Conservation (phyloP, 2,797 vertebrate genomes). For the Pangasius sanitwongsei region DNA sequence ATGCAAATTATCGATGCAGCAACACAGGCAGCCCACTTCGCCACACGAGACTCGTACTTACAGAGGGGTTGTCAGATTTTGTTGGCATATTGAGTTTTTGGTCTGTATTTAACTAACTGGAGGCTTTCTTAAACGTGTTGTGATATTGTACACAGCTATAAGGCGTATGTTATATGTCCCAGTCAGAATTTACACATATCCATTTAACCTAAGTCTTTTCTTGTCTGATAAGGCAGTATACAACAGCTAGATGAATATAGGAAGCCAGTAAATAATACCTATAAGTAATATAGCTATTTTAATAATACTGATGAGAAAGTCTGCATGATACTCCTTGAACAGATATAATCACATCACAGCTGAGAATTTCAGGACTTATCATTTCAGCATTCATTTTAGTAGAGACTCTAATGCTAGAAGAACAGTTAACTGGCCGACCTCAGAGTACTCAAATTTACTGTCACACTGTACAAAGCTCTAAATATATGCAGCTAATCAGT, state of each 20-base stretch:
- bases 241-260: background rate
- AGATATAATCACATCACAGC: background rate
- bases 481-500: slow-evolving; percentile 39
- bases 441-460: slow-evolving; percentile 7
- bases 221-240: background rate
- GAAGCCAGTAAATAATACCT: slow-evolving; percentile 9
- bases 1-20: background rate
- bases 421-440: slow-evolving; percentile 1
- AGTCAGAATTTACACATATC: slow-evolving; percentile 12
- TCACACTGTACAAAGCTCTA: background rate
- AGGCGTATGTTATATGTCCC: background rate
- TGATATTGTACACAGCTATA: background rate
- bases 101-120: background rate
- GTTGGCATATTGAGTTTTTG: slow-evolving; percentile 11
- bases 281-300: slow-evolving; percentile 11
- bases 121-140: background rate
- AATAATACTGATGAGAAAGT: slow-evolving; percentile 15
- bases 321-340: slow-evolving; percentile 32
- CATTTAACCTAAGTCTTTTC: background rate
- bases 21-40: background rate
- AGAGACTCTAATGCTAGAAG: background rate
- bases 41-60: slow-evolving; percentile 3
- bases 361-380: slow-evolving; percentile 9
- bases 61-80: slow-evolving; percentile 26
- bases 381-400: slow-evolving; percentile 2